These are phyloP conservation scores for Acanthosepion pharaonis DNA, from an alignment of 2,888 invertebrate genomes.

Conservation along the genomic window DNA sequence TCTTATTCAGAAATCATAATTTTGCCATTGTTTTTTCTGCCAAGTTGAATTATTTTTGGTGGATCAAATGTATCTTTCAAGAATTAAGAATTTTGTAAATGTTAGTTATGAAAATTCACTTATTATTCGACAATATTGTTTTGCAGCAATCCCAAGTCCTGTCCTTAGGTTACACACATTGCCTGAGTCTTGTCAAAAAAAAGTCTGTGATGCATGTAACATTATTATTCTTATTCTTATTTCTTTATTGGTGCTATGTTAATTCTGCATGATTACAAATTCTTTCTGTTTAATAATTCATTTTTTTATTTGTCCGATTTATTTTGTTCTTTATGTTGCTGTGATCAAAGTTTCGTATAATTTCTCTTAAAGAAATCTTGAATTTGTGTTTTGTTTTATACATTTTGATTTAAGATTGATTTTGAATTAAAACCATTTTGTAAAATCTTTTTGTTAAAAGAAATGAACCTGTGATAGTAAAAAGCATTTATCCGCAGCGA, in stretches of 20 bases:
- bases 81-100: neutral
- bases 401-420: neutral
- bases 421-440: neutral
- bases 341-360: neutral
- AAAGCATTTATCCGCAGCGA: neutral
- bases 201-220: neutral
- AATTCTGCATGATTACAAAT: constrained; percentile 35
- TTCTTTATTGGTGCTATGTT: neutral
- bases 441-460: neutral
- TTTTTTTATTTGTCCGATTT: neutral
- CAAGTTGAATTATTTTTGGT: neutral
- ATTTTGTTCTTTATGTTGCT: neutral
- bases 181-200: constrained; percentile 44
- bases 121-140: constrained; percentile 40
- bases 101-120: neutral
- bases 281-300: neutral
- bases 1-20: neutral
- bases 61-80: neutral
- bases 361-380: neutral
- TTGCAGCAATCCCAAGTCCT: constrained; percentile 42
- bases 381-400: neutral
- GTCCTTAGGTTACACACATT: constrained; percentile 44
- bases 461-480: neutral
- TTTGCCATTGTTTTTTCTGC: neutral
- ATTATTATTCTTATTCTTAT: neutral